These are phyloP conservation scores for Euschistus heros DNA, from an alignment of 1,140 invertebrate species.

Conservation along the genomic window DNA sequence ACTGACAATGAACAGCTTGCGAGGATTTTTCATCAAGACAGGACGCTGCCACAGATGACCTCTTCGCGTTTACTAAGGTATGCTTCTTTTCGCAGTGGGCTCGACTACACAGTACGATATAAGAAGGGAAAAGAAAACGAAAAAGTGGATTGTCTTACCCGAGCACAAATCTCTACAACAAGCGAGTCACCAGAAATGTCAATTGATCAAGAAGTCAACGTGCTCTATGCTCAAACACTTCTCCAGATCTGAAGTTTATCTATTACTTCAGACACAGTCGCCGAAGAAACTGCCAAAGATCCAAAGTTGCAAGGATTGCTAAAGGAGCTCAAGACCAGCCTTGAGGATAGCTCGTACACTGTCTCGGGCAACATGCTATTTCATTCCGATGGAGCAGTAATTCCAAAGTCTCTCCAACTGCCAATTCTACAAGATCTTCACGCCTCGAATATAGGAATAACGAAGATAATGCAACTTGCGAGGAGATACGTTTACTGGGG, in stretches of 20 bases:
- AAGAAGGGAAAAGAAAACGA: constrained; percentile 26
- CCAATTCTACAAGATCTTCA: constrained; percentile 3
- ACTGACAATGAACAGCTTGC: constrained; percentile 25
- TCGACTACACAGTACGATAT: constrained; percentile 29
- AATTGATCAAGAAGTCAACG: neutral
- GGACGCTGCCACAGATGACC: constrained; percentile 31
- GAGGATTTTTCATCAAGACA: constrained; percentile 32
- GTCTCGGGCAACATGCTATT: neutral
- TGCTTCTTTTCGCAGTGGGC: constrained; percentile 28
- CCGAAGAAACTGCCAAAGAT: neutral
- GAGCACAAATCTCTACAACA: constrained; percentile 5
- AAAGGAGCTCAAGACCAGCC: neutral
- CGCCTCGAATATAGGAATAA: constrained; percentile 28
- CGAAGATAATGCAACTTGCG: no score
- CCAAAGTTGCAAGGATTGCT: neutral
- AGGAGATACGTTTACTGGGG: no score
- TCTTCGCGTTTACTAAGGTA: no score
- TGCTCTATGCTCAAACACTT: neutral
- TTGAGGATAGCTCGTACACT: neutral
- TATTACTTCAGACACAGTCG: neutral
- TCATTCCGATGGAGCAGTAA: constrained; percentile 1
- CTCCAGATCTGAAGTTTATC: neutral
- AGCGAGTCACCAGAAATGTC: constrained; percentile 2
- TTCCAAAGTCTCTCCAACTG: constrained; percentile 12
- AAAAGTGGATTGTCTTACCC: constrained; percentile 25